These are phyloP conservation scores for Pelodytes ibericus DNA, from an alignment of 2,797 vertebrate genomes.

Conservation along the genomic window DNA sequence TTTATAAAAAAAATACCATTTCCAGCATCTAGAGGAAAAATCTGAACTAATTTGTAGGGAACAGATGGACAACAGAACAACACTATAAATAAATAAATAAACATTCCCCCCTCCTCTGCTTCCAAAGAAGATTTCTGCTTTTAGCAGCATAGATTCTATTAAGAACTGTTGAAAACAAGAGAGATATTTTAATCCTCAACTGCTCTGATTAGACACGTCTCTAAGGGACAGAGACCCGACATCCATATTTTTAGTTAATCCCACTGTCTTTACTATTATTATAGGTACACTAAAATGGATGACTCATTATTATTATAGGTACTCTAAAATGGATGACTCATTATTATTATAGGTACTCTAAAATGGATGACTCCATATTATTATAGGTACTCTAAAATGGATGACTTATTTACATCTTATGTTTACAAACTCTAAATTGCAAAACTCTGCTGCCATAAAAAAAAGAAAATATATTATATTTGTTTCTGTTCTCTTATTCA, in stretches of 20 bases:
- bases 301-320: too few species aligned
- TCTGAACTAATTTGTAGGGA: background rate
- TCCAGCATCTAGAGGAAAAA: background rate
- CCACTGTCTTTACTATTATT: background rate
- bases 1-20: constrained; percentile 7
- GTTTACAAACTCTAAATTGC: constrained; percentile 10
- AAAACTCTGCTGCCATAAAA: too few species aligned
- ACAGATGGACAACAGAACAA: constrained; percentile 30
- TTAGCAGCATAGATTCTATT: constrained; percentile 10
- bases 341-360: too few species aligned
- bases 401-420: constrained; percentile 17
- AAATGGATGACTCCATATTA: too few species aligned
- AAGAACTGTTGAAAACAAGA: constrained; percentile 38
- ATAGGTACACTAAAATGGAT: too few species aligned
- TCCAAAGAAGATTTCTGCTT: constrained; percentile 19
- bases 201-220: constrained; percentile 40
- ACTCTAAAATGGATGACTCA: too few species aligned
- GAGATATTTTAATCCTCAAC: constrained; percentile 34
- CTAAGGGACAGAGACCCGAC: constrained; percentile 21
- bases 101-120: constrained; percentile 5
- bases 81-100: background rate
- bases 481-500: too few species aligned
- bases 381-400: too few species aligned
- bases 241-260: constrained; percentile 17
- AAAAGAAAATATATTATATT: too few species aligned